Evolutionary conservation across 2,797 vertebrate species (phyloP).

Genomic region (Hydrolagus colliei): DNA sequence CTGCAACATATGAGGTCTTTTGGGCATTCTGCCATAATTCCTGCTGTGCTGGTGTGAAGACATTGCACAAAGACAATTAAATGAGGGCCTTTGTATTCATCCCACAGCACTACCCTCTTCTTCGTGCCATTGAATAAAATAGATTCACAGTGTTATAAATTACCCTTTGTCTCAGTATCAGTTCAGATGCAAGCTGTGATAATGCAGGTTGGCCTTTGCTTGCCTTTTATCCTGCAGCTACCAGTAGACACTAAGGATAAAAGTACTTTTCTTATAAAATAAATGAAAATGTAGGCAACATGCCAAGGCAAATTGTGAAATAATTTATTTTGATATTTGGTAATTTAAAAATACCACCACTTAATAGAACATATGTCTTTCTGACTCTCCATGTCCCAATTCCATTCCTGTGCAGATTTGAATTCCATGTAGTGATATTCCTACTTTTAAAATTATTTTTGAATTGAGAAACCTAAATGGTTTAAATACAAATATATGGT

Average conservation of each 20-base stretch:
- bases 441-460: too few species aligned
- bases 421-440: too few species aligned
- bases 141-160: slow-evolving; percentile 14
- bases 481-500: too few species aligned
- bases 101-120: slow-evolving; percentile 5
- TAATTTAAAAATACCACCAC: background rate
- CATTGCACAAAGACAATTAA: slow-evolving; percentile 26
- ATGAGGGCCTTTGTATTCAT: slow-evolving; percentile 12
- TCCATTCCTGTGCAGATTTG: too few species aligned
- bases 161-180: background rate
- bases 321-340: background rate
- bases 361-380: background rate
- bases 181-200: slow-evolving; percentile 6
- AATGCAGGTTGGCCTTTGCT: slow-evolving; percentile 11
- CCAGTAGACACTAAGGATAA: background rate
- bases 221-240: background rate
- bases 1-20: background rate
- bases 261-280: background rate
- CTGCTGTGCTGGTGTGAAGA: background rate
- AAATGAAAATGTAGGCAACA: background rate
- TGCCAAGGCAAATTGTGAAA: background rate
- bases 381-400: too few species aligned
- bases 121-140: slow-evolving; percentile 25
- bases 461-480: too few species aligned
- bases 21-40: background rate